Evolutionary conservation across 2,797 vertebrate genomes (phyloP), one percentile per base, ranked within the genome.

Genomic region (Graptemys geographica): DNA sequence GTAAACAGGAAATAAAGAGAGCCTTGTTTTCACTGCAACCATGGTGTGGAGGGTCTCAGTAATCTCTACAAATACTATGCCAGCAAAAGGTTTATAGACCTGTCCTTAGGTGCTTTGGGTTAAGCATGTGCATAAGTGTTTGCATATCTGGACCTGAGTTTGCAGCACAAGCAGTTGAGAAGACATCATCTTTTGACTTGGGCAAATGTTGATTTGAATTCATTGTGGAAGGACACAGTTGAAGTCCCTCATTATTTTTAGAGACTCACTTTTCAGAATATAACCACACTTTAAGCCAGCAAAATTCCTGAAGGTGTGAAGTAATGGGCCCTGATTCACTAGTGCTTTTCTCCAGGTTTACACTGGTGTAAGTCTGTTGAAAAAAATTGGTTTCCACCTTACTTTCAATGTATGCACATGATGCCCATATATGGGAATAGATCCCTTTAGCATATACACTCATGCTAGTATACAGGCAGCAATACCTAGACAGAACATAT

Each of bases 231-330:
- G 44, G 44, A 16, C 41, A 76, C 27, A 76, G 28, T 37, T 21
- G 19, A 37, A 69, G 37, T 69, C n/a, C n/a, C 23, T 8, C 25
- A 27, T 47, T 16, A 47, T 5, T 44, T 76, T 47, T 76, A 47
- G 74, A 76, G 69, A 76, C 10, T 47, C 12, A 8, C 41, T 76
- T 47, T 8, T 76, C 13, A 28, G 37, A 95, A 85, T 28, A 84
- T 65, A 0, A 0, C 2, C 0, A 33, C 1, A 2, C 44, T 19
- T 82, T 57, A 62, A 5, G 11, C 0, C 49, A 87, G 72, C 33
- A 2, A 0, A 18, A 83, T 44, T 84, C 57, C 81, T 25, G 81
- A 55, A 65, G 53, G 72, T 80, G 11, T 44, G 13, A 62, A 83
- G 56, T 11, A 11, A 9, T 13, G 86, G 78, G 81, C 37, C 52